Base-by-base conservation (phyloP, 2,797 vertebrate species). In the Chiroxiphia lanceolata region DNA sequence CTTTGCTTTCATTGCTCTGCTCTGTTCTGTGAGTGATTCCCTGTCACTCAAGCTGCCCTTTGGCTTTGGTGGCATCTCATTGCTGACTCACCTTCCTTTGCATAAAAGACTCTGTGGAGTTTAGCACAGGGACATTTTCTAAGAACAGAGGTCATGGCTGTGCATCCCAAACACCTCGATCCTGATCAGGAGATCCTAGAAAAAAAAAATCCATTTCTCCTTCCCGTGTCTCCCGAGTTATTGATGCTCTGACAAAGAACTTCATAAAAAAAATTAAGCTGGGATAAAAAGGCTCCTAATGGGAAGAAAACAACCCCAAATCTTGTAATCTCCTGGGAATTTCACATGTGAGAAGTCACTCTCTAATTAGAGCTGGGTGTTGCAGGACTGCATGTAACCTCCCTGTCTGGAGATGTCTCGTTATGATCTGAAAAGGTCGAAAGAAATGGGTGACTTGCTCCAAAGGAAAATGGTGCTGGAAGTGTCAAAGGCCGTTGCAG, bases 371-470 rank as follows among this genome's bases (percentile, higher is more conserved):
- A 79, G 85, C 90, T 85, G 79, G 7, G 34, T 65, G 71, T 70
- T 79, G 74, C 90, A 78, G 77, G 72, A 36, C 70, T 42, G 77
- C 67, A 0, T 42, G 75, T 56, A 74, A 87, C 86, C 87, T 94
- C 91, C 11, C 84, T 95, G 91, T 93, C 82, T 93, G 81, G 67
- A 48, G 77, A 86, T 65, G 17, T 78, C 90, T 94, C 88, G 88
- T 81, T 95, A 88, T 85, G 90, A 72, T 86, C 88, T 81, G 69
- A 61, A 94, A 96, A 89, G 94, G 76, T 93, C 86, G 89, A 38
- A 83, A 88, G 53, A 31, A 71, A 75, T 78, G 92, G 18, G 88
- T 86, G 80, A 86, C 59, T 88, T 91, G 59, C 91, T 96, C 83
- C 83, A 72, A 71, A 91, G 83, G 64, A 51, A 81, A 57, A 44